A percentile compares a stretch with the other conserved stretches of the same genome.
phyloP scores from a whole-genome alignment of 2,113 vertebrate genomes.

The Grammomys surdaster region DNA sequence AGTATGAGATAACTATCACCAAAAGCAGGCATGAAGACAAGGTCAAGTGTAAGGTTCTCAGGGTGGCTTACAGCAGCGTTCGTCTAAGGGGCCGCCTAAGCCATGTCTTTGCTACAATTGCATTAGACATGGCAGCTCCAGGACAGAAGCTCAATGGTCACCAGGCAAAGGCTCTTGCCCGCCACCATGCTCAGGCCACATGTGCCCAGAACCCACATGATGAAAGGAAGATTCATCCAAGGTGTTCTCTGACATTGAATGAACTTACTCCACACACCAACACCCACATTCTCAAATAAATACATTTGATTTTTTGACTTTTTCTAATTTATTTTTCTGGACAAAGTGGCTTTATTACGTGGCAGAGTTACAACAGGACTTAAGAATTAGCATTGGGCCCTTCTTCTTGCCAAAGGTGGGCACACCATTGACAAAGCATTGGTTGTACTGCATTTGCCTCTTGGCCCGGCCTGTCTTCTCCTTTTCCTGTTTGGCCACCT shows the following conservation, averaged over 20 bases:
- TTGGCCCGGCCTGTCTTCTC: conserved; percentile 88
- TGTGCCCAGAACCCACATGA: background rate
- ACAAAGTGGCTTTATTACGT: conserved; percentile 75
- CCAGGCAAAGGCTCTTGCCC: background rate
- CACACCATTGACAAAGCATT: conserved; percentile 87
- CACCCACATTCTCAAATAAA: background rate
- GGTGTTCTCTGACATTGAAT: background rate
- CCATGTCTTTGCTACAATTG: background rate
- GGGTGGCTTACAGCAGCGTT: conserved; percentile 4
- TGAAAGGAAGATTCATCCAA: background rate
- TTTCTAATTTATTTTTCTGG: background rate
- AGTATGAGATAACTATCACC: background rate
- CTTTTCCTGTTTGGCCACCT: conserved; percentile 89
- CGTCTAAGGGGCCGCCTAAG: background rate
- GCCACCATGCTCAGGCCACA: no score
- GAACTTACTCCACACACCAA: background rate
- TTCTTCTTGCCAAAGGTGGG: conserved; percentile 89
- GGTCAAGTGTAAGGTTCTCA: background rate
- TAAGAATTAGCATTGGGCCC: conserved; percentile 89
- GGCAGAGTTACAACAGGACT: conserved; percentile 12
- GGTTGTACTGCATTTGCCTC: conserved; percentile 88
- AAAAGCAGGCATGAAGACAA: conserved; percentile 39
- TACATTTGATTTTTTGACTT: background rate
- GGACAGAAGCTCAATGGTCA: background rate
- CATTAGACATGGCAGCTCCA: conserved; percentile 37